Evolutionary conservation across 2,797 vertebrate genomes (phyloP), one percentile per base, ranked within the genome.

Genomic region (Trichosurus vulpecula): DNA sequence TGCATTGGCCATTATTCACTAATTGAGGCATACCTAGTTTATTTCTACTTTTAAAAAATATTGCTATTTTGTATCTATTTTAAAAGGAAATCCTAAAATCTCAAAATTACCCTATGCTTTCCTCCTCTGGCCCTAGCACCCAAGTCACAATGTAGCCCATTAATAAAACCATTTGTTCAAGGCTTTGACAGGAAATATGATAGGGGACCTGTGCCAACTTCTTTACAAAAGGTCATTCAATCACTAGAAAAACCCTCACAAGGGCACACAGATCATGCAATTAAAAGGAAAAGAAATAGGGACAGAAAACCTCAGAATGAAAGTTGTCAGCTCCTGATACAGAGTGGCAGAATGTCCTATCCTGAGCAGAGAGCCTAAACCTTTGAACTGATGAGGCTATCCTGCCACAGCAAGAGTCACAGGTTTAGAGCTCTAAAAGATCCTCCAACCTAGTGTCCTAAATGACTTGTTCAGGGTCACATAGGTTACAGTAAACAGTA

Each of bases 181-280:
- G 74, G 3, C 74, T 87, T 87, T 93, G 66, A 66, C 47, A 12
- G 74, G 57, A 97, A 91, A 92, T 87, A 52, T 96, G 81, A 90
- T 94, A 29, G 90, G 66, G 55, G n/a, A 93, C 9, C 53, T 52
- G 87, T 8, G 41, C 87, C 12, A 31, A 16, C 12, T 94, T 57
- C 11, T 58, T 53, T 0, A 61, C 6, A 52, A 27, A 52, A 30
- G 74, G 47, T 41, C 25, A 57, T 51, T 81, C 56, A 92, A n/a
- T 53, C 94, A 41, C 30, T 51, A 93, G 27, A 94, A 22, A 22
- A 87, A 81, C 25, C n/a, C 90, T 22, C n/a, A 54, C n/a, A 56
- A 52, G 35, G 66, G 91, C 27, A 91, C 54, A 93, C 2, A 94
- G 9, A 19, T 31, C 41, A 52, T 90, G 94, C 47, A 89, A 90